These are phyloP conservation scores for Lerema accius DNA, from an alignment of 1,140 invertebrate species.

Conservation along the genomic window DNA sequence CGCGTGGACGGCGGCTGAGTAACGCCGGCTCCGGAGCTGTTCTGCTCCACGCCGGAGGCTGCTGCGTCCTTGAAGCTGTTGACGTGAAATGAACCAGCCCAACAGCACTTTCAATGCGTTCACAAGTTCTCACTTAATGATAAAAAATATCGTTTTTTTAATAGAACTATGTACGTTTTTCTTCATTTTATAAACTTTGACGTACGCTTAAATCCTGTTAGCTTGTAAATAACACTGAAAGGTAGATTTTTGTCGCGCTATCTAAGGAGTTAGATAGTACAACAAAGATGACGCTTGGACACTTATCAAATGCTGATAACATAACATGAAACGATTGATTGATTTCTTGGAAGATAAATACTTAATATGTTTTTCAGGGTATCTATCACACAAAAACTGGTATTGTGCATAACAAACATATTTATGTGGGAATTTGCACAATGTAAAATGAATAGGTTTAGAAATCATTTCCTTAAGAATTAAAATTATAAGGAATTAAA, in stretches of 20 bases:
- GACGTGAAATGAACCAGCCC: conserved; percentile 37
- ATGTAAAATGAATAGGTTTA: too few relatives aligned
- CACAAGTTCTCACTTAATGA: background rate
- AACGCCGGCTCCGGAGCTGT: conserved; percentile 44
- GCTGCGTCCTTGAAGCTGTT: conserved; percentile 59
- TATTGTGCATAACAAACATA: too few relatives aligned
- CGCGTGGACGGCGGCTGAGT: conserved; percentile 57
- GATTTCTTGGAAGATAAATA: conserved; percentile 57
- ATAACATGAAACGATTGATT: conserved; percentile 43
- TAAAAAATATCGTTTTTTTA: background rate
- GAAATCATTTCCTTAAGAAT: too few relatives aligned
- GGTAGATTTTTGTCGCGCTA: background rate
- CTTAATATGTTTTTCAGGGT: conserved; percentile 18
- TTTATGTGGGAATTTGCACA: too few relatives aligned
- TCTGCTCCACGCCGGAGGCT: conserved; percentile 54
- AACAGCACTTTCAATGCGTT: conserved; percentile 3
- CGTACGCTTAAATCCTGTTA: background rate
- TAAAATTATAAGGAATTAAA: too few relatives aligned
- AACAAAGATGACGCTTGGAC: conserved; percentile 60
- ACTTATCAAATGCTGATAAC: conserved; percentile 56
- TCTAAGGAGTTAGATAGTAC: conserved; percentile 41
- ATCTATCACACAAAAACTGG: conserved; percentile 10
- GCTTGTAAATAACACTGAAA: conserved; percentile 18
- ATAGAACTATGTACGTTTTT: background rate
- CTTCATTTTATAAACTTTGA: conserved; percentile 1